phyloP scores from a whole-genome alignment of 2,113 vertebrate species.

The Albula goreensis region DNA sequence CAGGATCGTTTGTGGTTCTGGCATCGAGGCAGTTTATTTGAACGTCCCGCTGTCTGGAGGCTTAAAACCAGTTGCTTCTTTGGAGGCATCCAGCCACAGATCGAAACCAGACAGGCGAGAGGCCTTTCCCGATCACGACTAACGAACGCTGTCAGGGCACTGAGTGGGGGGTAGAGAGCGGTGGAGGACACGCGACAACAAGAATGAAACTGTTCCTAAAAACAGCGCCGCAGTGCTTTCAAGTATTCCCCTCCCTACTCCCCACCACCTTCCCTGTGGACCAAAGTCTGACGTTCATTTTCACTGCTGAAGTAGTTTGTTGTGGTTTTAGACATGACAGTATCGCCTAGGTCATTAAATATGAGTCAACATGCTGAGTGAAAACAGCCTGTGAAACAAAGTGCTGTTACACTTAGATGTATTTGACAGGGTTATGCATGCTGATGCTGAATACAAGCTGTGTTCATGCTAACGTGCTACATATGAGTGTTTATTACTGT shows the following conservation, averaged over 20 bases:
- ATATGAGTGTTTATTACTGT: not conserved
- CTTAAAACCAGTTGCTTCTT: constrained; percentile 44
- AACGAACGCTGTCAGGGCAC: constrained; percentile 24
- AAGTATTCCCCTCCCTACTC: not conserved
- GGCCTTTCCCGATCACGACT: constrained; percentile 35
- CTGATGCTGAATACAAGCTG: no score
- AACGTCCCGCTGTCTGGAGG: constrained; percentile 41
- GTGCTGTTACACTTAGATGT: constrained; percentile 50
- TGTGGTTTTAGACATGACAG: constrained; percentile 55
- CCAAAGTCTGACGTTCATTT: constrained; percentile 35
- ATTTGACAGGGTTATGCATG: constrained; percentile 48
- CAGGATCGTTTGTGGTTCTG: not conserved
- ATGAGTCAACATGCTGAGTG: constrained; percentile 33
- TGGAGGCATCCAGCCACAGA: constrained; percentile 56
- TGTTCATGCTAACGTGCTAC: constrained; percentile 31
- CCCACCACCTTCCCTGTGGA: constrained; percentile 19
- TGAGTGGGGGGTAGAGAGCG: constrained; percentile 33
- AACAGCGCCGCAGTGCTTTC: constrained; percentile 14
- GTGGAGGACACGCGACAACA: constrained; percentile 23
- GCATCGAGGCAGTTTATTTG: not conserved
- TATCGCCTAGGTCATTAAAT: constrained; percentile 55
- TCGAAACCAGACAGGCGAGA: constrained; percentile 51
- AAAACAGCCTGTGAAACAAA: constrained; percentile 56
- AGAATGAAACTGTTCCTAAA: constrained; percentile 26
- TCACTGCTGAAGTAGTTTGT: constrained; percentile 45